Base-by-base conservation (phyloP, 2,888 invertebrate species). In the Alloplasta piceator region DNA sequence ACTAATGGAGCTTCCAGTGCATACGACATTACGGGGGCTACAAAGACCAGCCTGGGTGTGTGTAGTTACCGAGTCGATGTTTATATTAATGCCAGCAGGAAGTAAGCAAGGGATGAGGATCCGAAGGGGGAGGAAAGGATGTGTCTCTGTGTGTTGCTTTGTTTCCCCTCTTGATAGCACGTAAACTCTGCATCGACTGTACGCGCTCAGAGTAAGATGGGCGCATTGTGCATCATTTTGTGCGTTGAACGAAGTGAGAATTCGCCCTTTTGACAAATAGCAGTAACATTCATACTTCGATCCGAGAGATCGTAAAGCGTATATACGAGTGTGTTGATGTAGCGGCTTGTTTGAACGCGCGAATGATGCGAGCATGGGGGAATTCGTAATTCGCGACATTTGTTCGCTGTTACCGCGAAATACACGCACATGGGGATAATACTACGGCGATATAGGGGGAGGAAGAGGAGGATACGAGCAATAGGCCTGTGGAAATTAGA, bases 381-480 rank as follows among this genome's bases (percentile, higher is more conserved):
- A 88, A 89, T 89, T 87, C 85, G 86, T 89, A 88, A 89, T 89
- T 89, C 88, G 86, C 86, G 86, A 87, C 88, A 87, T 88, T 89
- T 89, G 89, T 87, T 89, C 85, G 79, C 82, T 74, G 85, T 87
- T 87, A 86, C 85, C 86, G 82, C 80, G 83, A 80, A 82, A 84
- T 74, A 84, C 76, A 78, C 61, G 52, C 68, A 16, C 38, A 41
- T 52, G 38, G 52, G 52, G 52, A 56, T 56, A 14, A 12, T 41
- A 52, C 7, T 16, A 3, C n/a, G 6, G 58, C 26, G 9, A 38
- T n/a, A 9, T 16, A 46, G n/a, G 36, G 26, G 36, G 7, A 56
- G 36, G 12, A 6, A 36, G n/a, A 61, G 50, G 26, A 41, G 36
- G 39, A 52, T 77, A 16, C 61, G 46, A 71, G 56, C 58, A 60